A percentile compares a stretch with the other conserved stretches of the same genome.
These are phyloP conservation scores for Bombus confusus DNA, from an alignment of 1,140 invertebrate genomes.

Conservation along the genomic window DNA sequence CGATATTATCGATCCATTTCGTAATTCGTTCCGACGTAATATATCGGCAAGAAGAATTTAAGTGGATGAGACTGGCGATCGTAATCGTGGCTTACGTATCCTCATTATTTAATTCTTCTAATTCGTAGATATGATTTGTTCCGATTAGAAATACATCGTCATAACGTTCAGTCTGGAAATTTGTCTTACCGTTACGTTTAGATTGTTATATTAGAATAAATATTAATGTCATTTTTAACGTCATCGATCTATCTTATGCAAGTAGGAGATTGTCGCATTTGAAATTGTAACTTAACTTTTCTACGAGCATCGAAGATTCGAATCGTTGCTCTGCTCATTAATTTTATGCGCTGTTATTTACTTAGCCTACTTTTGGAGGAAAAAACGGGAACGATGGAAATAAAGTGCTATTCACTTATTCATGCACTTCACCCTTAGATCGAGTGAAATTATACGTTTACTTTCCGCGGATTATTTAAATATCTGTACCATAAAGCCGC, in stretches of 20 bases:
- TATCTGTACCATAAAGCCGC: no score
- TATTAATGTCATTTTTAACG: no score
- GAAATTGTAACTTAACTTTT: background rate
- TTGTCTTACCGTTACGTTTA: no score
- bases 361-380: conserved; percentile 25
- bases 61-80: background rate
- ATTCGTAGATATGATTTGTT: background rate
- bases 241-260: background rate
- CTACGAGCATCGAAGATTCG: background rate
- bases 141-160: no score
- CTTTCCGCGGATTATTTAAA: background rate
- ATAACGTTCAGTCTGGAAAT: background rate
- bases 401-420: background rate
- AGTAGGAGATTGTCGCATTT: background rate
- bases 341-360: conserved; percentile 30
- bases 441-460: background rate
- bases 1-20: conserved; percentile 13
- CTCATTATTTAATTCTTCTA: background rate
- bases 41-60: conserved; percentile 12
- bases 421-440: background rate
- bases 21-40: conserved; percentile 4
- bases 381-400: background rate
- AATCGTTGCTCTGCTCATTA: conserved; percentile 27
- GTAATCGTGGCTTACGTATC: background rate
- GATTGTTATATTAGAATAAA: no score